A percentile compares a stretch with the other conserved stretches of the same genome.
These are phyloP conservation scores for Dinoponera quadriceps DNA, from an alignment of 1,140 invertebrate species.

Conservation along the genomic window DNA sequence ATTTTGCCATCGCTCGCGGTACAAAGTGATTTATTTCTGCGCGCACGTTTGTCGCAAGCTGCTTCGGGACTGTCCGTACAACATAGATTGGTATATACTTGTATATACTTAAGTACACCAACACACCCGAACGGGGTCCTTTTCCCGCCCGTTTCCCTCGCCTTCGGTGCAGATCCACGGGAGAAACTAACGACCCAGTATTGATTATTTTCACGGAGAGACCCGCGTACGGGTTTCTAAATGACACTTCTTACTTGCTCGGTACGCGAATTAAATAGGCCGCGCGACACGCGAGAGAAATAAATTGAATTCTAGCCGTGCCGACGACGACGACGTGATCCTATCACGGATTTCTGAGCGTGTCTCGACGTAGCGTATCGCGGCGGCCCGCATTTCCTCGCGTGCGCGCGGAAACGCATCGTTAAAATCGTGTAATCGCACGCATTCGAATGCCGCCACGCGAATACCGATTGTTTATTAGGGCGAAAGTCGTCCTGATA, in stretches of 20 bases:
- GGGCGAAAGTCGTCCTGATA: slow-evolving; percentile 9
- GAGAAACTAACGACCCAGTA: background rate
- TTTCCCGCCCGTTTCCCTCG: too few species aligned
- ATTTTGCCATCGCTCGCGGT: background rate
- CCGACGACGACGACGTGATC: background rate
- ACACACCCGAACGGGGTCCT: too few species aligned
- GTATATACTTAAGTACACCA: too few species aligned
- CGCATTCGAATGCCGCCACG: slow-evolving; percentile 26
- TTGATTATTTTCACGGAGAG: background rate
- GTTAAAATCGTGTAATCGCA: slow-evolving; percentile 24
- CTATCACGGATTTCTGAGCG: background rate
- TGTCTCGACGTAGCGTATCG: background rate
- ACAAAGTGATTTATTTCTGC: slow-evolving; percentile 14
- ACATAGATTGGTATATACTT: background rate
- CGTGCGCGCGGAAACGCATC: background rate
- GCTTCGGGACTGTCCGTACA: background rate
- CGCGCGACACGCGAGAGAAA: too few species aligned
- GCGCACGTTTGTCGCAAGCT: background rate
- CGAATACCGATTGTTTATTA: slow-evolving; percentile 8
- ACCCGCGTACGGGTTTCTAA: background rate
- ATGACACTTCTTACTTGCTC: background rate
- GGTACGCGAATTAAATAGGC: background rate
- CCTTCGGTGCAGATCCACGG: too few species aligned
- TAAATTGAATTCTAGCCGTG: slow-evolving; percentile 17
- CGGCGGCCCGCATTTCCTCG: slow-evolving; percentile 15